Evolutionary conservation across 2,797 vertebrate species (phyloP).

Genomic region (Megalops cyprinoides): DNA sequence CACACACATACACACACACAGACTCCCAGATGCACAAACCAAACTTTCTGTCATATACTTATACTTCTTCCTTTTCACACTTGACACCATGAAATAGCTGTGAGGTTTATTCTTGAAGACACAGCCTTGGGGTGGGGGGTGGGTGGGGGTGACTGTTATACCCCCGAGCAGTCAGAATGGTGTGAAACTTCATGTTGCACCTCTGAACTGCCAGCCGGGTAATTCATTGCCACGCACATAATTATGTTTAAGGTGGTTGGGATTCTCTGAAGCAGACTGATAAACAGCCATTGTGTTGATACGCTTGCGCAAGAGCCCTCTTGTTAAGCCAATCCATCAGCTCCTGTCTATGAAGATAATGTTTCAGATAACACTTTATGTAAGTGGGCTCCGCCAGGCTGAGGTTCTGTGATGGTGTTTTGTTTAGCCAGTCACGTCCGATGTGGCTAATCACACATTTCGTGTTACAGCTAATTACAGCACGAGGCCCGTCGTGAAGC

Average conservation of each 20-base stretch:
- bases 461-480: constrained; percentile 35
- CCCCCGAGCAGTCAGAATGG: not conserved
- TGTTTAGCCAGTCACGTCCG: constrained; percentile 21
- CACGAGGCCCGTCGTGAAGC: constrained; percentile 41
- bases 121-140: not conserved
- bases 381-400: not conserved
- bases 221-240: not conserved
- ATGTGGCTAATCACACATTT: constrained; percentile 21
- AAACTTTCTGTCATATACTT: too few species aligned
- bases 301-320: not conserved
- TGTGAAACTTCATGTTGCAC: not conserved
- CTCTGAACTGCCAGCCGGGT: not conserved
- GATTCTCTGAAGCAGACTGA: not conserved
- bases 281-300: not conserved
- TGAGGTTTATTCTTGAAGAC: not conserved
- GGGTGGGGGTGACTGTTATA: not conserved
- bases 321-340: not conserved
- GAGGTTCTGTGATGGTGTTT: constrained; percentile 21
- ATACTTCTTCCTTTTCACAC: too few species aligned
- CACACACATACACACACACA: not conserved
- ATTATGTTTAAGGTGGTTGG: not conserved
- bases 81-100: not conserved
- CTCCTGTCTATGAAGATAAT: constrained; percentile 5
- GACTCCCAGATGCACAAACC: too few species aligned
- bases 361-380: not conserved